Evolutionary conservation across 2,797 vertebrate genomes (phyloP), one percentile per base, ranked within the genome.

Genomic region (Salarias fasciatus): DNA sequence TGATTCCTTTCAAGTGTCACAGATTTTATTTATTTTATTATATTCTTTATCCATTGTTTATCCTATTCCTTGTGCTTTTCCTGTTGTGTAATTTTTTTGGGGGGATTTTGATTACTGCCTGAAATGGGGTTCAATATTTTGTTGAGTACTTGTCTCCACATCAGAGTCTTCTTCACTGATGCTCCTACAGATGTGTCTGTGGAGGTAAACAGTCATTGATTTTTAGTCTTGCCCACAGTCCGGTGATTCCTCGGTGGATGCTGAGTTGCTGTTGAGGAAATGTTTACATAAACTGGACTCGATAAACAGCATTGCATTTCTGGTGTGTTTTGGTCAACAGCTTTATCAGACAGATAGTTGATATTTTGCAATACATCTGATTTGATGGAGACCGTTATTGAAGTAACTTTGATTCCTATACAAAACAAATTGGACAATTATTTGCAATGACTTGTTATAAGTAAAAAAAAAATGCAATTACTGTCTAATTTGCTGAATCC

Each of bases 171-270:
- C 49, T 47, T 4, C 10, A 54, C 14, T 33, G 40, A 55, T 46
- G 24, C 57, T 51, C 24, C 38, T 43, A 38, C 10, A 51, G 2
- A 24, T 28, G 7, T 51, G 49, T 50, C 12, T 47, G 40, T 51
- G 30, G n/a, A 46, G 24, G 57, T 55, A 15, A 59, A 41, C 35
- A 53, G 15, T n/a, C 31, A 46, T 58, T 42, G 24, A 53, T 74
- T 63, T 63, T 11, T 33, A 35, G 18, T 24, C 18, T 24, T 24
- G 18, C 18, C 18, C 18, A 24, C 18, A 24, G 18, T 3, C 18
- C 18, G 24, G 2, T 24, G 24, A 24, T 24, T 24, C 24, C 18
- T 24, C 18, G 24, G 18, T 24, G 18, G 18, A 24, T 24, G 18
- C 24, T 24, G n/a, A n/a, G n/a, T n/a, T n/a, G n/a, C n/a, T n/a